Conservation (phyloP, 2,888 invertebrate genomes). For the Pachydiplax longipennis region DNA sequence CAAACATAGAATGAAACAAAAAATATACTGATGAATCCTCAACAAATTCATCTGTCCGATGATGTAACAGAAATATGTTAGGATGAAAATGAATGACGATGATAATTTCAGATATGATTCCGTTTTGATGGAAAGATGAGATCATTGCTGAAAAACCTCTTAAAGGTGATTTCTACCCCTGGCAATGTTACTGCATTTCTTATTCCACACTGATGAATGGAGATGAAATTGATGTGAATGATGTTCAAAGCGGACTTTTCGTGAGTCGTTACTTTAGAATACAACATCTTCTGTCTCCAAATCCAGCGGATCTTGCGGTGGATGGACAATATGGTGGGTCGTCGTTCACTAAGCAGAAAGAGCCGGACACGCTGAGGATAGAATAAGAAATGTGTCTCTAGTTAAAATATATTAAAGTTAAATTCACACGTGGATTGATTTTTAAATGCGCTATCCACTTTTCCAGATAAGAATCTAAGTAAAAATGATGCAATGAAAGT, state of each 20-base stretch:
- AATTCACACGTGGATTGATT: too few species aligned
- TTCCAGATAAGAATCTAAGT: too few species aligned
- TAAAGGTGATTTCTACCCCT: not conserved
- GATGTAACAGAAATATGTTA: too few species aligned
- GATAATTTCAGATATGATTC: too few species aligned
- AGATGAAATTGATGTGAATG: slow-evolving; percentile 47
- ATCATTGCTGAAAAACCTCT: not conserved
- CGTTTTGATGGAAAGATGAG: not conserved
- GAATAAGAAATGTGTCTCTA: not conserved
- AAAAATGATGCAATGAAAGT: too few species aligned
- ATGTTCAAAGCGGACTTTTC: not conserved
- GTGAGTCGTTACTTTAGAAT: slow-evolving; percentile 54
- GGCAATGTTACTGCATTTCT: not conserved
- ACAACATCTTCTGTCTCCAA: slow-evolving; percentile 71
- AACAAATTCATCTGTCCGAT: too few species aligned
- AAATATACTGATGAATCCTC: too few species aligned
- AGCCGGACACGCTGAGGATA: slow-evolving; percentile 68
- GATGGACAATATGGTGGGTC: slow-evolving; percentile 76
- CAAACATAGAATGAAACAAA: too few species aligned
- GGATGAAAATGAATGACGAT: too few species aligned
- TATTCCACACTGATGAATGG: slow-evolving; percentile 50
- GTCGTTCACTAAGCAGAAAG: slow-evolving; percentile 72
- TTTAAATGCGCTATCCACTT: too few species aligned
- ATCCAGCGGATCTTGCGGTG: slow-evolving; percentile 62
- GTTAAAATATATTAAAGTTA: too few species aligned